A percentile compares a stretch with the other conserved stretches of the same genome.
Conservation (phyloP, 2,888 invertebrate genomes). For the Acleris laterana region DNA sequence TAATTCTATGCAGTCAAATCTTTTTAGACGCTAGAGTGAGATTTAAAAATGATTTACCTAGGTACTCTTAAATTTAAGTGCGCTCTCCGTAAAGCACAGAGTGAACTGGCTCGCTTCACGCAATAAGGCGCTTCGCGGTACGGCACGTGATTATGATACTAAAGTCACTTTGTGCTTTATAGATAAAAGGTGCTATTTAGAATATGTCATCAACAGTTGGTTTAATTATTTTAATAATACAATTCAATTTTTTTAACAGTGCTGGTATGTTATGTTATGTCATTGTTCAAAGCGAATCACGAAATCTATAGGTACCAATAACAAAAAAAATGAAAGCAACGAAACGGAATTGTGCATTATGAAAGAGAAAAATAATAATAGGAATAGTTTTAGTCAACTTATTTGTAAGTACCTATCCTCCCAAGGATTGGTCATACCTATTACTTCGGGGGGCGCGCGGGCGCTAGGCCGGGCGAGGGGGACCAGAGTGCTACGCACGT, state of each 20-base stretch:
- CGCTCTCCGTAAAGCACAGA: constrained; percentile 10
- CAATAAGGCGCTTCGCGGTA: not conserved
- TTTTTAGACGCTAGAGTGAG: constrained; percentile 62
- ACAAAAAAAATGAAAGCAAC: not conserved
- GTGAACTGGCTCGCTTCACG: not conserved
- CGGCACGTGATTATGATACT: too few relatives aligned
- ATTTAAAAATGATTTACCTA: constrained; percentile 33
- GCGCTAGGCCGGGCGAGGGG: too few relatives aligned
- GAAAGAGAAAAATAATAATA: too few relatives aligned
- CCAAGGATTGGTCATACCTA: too few relatives aligned
- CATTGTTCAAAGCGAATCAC: not conserved
- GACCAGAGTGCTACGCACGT: too few relatives aligned
- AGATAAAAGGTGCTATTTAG: constrained; percentile 7
- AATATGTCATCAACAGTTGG: constrained; percentile 23
- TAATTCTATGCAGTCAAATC: constrained; percentile 83
- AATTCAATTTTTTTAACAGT: too few relatives aligned
- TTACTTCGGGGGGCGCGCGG: too few relatives aligned
- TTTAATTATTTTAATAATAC: constrained; percentile 5
- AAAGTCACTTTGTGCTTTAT: constrained; percentile 13
- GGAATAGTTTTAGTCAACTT: too few relatives aligned
- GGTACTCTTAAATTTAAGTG: constrained; percentile 21
- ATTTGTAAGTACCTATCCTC: too few relatives aligned
- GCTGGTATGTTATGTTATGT: not conserved
- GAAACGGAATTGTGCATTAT: too few relatives aligned
- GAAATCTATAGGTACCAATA: not conserved